Evolutionary conservation across 2,113 vertebrate species (phyloP), one percentile per base, ranked within the genome.

Genomic region (Heterochromis multidens): DNA sequence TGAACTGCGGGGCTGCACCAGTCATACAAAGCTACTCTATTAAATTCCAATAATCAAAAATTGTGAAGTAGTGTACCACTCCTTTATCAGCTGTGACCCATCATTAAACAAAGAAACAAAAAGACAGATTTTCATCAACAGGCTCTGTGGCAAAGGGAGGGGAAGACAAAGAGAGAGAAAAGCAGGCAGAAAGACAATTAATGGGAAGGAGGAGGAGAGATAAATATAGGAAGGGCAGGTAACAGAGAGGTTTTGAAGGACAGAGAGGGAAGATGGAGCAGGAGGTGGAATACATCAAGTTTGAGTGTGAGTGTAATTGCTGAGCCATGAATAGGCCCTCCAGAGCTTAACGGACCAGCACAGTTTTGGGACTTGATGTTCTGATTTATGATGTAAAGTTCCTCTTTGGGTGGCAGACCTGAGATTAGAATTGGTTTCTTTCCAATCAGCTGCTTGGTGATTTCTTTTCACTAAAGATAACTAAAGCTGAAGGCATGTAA

Each of bases 101-200:
- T 29, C 63, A 90, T 87, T 79, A 90, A 88, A 90, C 89, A 91
- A 84, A 37, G 52, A 23, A 23, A 33, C 33, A 37, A 3, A 37
- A 21, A 23, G 5, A 93, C 90, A 46, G 84, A 92, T 92, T 93
- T 92, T 54, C 79, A 91, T 94, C 91, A 87, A 88, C 89, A 89
- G 90, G 86, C 92, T 92, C 67, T 87, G 86, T 82, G 54, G 86
- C 85, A 89, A 90, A 90, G 80, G 89, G 77, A 80, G 62, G 80
- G 70, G 59, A 63, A 29, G 59, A 82, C 60, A 23, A 72, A 81
- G 67, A 54, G 9, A 4, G n/a, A 86, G 43, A 40, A 62, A 61
- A 49, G 43, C 40, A 61, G 72, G 54, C 16, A 90, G 87, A 74
- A 37, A 82, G 88, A 79, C 54, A 80, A 85, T 46, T 78, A 81